These are phyloP conservation scores for Dipodomys spectabilis DNA, from an alignment of 2,113 vertebrate species.

Conservation along the genomic window DNA sequence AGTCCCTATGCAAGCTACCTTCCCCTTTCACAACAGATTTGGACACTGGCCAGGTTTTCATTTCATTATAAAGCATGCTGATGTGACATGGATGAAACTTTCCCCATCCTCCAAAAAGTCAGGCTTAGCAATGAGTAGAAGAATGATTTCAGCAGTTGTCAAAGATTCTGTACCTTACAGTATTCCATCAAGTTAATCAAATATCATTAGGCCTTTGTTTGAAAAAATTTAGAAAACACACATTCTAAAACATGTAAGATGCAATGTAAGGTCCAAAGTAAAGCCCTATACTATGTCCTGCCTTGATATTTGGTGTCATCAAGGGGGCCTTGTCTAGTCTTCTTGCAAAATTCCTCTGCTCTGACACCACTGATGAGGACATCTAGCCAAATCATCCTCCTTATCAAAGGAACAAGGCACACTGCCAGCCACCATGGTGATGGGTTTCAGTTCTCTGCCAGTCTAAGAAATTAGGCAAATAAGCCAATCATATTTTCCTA, in stretches of 20 bases:
- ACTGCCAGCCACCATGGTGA: not conserved
- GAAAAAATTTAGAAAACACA: constrained; percentile 5
- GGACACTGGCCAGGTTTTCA: not conserved
- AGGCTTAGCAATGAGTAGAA: not conserved
- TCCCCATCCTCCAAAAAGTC: not conserved
- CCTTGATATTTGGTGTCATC: not conserved
- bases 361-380: not conserved
- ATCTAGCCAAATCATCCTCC: not conserved
- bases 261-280: not conserved
- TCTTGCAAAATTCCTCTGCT: not conserved
- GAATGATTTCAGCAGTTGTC: not conserved
- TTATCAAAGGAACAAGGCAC: not conserved
- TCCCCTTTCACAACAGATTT: not conserved
- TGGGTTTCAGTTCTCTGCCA: not conserved
- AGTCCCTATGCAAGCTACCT: not conserved
- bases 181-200: not conserved
- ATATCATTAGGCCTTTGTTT: not conserved
- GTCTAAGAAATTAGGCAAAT: not conserved
- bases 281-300: not conserved
- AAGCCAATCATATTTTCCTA: not conserved
- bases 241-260: not conserved
- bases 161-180: not conserved
- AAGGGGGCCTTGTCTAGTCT: not conserved
- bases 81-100: not conserved
- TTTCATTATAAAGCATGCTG: constrained; percentile 16